phyloP scores from a whole-genome alignment of 2,888 invertebrate genomes.

The Tenthredo scrophulariae region DNA sequence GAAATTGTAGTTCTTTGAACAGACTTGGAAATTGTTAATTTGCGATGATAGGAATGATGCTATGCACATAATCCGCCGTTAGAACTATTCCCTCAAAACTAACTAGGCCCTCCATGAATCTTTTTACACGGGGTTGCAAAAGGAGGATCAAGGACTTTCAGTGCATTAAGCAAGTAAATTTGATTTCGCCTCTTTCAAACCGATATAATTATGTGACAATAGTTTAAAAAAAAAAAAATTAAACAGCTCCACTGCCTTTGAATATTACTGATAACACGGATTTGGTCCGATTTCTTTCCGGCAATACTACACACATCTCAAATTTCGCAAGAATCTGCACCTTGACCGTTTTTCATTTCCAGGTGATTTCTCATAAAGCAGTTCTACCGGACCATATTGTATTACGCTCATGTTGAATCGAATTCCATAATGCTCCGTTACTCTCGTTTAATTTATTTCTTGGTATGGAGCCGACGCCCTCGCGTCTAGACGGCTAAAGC shows the following conservation, averaged over 20 bases:
- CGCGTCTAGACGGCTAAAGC: constrained; percentile 40
- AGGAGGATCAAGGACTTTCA: neutral
- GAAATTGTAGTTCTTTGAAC: neutral
- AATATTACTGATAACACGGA: neutral
- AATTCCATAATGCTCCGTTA: constrained; percentile 11
- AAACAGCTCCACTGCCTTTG: neutral
- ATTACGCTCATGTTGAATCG: neutral
- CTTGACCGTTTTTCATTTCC: neutral
- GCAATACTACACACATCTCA: neutral
- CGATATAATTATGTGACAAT: neutral
- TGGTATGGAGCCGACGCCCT: constrained; percentile 43
- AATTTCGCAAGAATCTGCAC: neutral
- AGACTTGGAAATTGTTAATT: neutral
- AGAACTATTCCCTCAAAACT: neutral
- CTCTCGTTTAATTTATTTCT: constrained; percentile 44
- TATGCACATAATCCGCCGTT: neutral
- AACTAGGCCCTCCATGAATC: neutral
- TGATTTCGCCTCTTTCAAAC: neutral
- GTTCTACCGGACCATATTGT: neutral
- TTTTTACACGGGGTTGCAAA: neutral
- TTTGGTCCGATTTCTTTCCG: neutral
- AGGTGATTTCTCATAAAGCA: neutral
- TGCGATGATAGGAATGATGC: too few species aligned
- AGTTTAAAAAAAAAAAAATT: neutral
- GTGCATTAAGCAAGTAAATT: neutral